Evolutionary conservation across 1,140 invertebrate species (phyloP).

Genomic region (Choristoneura fumiferana): DNA sequence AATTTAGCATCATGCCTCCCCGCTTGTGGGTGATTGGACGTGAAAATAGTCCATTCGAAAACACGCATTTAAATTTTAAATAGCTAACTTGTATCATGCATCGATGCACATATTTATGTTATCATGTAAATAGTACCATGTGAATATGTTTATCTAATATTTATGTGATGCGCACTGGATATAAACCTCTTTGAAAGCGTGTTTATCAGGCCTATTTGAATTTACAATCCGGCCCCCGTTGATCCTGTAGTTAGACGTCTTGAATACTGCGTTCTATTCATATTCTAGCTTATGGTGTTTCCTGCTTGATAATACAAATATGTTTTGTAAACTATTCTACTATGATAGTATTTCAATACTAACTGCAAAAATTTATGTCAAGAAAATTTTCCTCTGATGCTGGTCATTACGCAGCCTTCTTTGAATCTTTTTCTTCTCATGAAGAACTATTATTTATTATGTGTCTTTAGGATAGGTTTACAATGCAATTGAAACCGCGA

Average conservation of each 20-base stretch:
- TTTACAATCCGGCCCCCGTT: conserved; percentile 3
- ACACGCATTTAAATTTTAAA: conserved; percentile 22
- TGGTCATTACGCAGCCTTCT: too few relatives aligned
- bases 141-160: conserved; percentile 7
- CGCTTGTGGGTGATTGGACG: conserved; percentile 34
- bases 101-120: background rate
- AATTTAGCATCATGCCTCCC: conserved; percentile 37
- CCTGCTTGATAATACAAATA: too few relatives aligned
- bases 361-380: too few relatives aligned
- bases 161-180: conserved; percentile 5
- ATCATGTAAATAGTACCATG: conserved; percentile 7
- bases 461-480: too few relatives aligned
- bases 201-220: conserved; percentile 1
- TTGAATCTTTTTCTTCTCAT: too few relatives aligned
- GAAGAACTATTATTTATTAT: too few relatives aligned
- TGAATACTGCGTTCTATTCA: background rate
- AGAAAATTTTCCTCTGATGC: too few relatives aligned
- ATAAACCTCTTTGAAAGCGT: background rate
- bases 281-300: background rate
- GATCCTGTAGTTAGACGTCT: background rate
- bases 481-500: too few relatives aligned
- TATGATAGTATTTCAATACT: too few relatives aligned
- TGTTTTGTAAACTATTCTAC: too few relatives aligned
- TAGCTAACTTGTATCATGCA: background rate
- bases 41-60: conserved; percentile 38